Conservation (phyloP, 2,888 invertebrate genomes). For the Tetrapedia diversipes region DNA sequence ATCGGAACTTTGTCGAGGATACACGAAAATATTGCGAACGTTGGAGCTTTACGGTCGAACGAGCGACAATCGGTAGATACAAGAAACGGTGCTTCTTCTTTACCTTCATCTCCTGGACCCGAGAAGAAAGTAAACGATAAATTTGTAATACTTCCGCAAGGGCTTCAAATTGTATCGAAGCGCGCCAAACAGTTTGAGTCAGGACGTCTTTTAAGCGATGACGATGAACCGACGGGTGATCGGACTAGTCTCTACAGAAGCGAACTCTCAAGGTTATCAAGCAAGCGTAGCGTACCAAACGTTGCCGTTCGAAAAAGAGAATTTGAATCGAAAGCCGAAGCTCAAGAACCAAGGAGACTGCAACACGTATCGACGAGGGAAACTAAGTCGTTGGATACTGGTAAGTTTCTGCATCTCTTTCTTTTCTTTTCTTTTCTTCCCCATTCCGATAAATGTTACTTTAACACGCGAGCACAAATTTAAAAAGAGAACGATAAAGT, state of each 20-base stretch:
- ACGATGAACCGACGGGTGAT: constrained; percentile 84
- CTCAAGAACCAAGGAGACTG: constrained; percentile 81
- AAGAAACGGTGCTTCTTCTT: constrained; percentile 83
- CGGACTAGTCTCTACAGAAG: constrained; percentile 88
- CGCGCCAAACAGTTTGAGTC: constrained; percentile 90
- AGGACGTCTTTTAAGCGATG: constrained; percentile 85
- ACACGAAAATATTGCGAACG: constrained; percentile 85
- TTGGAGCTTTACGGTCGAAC: constrained; percentile 40
- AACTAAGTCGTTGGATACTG: constrained; percentile 85
- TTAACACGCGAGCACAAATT: no score
- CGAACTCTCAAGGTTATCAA: constrained; percentile 87
- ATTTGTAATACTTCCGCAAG: constrained; percentile 79
- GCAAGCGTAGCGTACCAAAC: constrained; percentile 89
- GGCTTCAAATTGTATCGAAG: constrained; percentile 88
- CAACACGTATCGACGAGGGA: constrained; percentile 80
- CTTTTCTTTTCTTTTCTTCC: not conserved
- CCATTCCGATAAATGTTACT: not conserved
- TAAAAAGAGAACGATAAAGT: not conserved
- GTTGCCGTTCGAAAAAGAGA: constrained; percentile 89
- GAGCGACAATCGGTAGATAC: constrained; percentile 76
- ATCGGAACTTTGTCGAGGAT: constrained; percentile 87
- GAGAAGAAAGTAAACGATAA: constrained; percentile 78
- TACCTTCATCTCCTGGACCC: constrained; percentile 80
- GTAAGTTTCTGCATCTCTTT: constrained; percentile 72
- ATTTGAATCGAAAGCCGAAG: constrained; percentile 86